Base-by-base conservation (phyloP, 35 echinoderm and acorn worm genomes). In the Amphiura filiformis region DNA sequence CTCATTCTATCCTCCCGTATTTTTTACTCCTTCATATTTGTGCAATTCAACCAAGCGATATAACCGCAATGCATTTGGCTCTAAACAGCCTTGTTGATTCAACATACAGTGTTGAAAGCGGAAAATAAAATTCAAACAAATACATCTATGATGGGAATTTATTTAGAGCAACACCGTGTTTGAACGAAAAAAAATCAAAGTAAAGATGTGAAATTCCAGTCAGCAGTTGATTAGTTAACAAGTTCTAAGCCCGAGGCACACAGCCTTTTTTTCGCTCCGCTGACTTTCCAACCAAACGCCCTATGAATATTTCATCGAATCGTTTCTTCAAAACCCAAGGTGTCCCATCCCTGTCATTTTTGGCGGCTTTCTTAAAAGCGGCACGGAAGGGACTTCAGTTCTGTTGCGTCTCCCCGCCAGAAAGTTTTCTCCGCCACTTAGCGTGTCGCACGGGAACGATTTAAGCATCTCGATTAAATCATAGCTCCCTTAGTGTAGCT, bases 291-390 rank as follows among this genome's bases (percentile, higher is more conserved):
- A 65, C 31, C 83, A 85, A 85, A 85, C 44, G 47, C 83, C 83
- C 56, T 26, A 85, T 85, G 83, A 85, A 85, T 85, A 85, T 85
- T 85, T 85, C 83, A 85, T 85, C 49, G 83, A 85, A 61, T n/a
- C 36, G 35, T 47, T 64, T 61, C 44, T 35, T 61, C 83, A 85
- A 47, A 65, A 31, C 83, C 56, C 52, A 31, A 85, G 83, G 83
- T 85, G 83, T 36, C 44, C 49, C 39, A 3, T 22, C 32, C 56
- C 83, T 85, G 83, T 85, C 83, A 85, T 65, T 35, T 64, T 61
- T 65, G 83, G 83, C 83, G 49, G 64, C 61, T 70, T 70, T 18
- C 61, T 70, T 70, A 70, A 70, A 70, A 70, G 61, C 61, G 61
- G 28, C 61, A 70, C 61, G 28, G 26, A 70, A 70, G 61, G 61